phyloP scores from a whole-genome alignment of 2,797 vertebrate species.

The Poeciliopsis turneri region DNA sequence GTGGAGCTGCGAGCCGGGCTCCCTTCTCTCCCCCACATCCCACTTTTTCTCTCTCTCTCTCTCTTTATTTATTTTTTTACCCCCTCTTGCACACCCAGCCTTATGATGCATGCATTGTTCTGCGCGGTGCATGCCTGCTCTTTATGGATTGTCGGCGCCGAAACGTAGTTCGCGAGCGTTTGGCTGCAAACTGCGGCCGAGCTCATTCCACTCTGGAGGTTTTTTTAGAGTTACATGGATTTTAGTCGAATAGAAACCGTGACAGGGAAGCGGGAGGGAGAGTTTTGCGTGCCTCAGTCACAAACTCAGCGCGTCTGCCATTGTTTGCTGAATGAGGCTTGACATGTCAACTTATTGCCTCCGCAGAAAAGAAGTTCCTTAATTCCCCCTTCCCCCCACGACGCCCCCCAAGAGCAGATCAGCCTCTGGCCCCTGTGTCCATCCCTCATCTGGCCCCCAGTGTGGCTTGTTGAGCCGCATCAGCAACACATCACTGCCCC shows the following conservation, averaged over 20 bases:
- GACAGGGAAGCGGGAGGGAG: conserved; percentile 13
- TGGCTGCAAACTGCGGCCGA: neutral
- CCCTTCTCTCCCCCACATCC: conserved; percentile 53
- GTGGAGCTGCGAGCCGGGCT: conserved; percentile 72
- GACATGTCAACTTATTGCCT: conserved; percentile 73
- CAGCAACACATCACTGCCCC: conserved; percentile 75
- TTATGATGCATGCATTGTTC: conserved; percentile 52
- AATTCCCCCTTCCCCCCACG: conserved; percentile 49
- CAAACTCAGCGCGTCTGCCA: conserved; percentile 41
- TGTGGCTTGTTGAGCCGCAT: conserved; percentile 72
- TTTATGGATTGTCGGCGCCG: neutral
- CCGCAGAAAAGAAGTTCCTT: conserved; percentile 70
- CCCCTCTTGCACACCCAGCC: conserved; percentile 61
- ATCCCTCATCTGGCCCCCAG: conserved; percentile 54
- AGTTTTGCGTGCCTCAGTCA: conserved; percentile 35
- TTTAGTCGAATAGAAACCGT: neutral
- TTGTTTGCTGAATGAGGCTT: conserved; percentile 71
- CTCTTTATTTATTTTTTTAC: conserved; percentile 44
- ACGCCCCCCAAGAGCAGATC: conserved; percentile 40
- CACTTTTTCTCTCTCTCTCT: conserved; percentile 65
- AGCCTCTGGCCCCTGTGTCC: conserved; percentile 48
- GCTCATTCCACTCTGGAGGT: neutral
- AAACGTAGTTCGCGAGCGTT: neutral
- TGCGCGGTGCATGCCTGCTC: conserved; percentile 1
- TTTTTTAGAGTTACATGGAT: neutral